Base-by-base conservation (phyloP, 2,113 vertebrate species). In the Eretmochelys imbricata region DNA sequence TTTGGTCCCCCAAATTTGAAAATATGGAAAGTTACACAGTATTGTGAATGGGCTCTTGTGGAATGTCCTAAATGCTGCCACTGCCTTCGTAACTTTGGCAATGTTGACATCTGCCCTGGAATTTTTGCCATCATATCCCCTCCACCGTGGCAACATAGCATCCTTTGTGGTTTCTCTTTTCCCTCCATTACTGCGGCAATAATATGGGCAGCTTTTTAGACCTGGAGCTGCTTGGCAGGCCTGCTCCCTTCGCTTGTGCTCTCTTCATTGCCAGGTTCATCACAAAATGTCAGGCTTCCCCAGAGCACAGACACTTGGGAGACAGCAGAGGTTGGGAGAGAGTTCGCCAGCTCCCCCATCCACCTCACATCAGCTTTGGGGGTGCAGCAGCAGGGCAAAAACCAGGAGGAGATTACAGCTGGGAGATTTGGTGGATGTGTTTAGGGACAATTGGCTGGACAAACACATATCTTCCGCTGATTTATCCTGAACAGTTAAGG, bases 141-240 rank as follows among this genome's bases (percentile, higher is more conserved):
- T 29, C 17, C 59, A 51, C 5, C 22, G 25, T 88, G 93, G 80
- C 84, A 81, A 3, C 59, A 57, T 94, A 76, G 3, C 89, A 85
- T 85, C 51, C 62, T 94, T 49, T 72, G 48, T 75, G 49, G 22
- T 49, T 89, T 82, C n/a, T 84, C 95, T 3, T 94, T 93, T 89
- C 93, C 27, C 5, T 80, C 2, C 20, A 24, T 87, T 82, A 65
- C 46, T 9, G 1, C 59, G 83, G 80, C 35, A 88, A 31, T 84
- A 85, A 13, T 62, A 20, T 17, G 29, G 82, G 65, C 80, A 94
- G 3, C 20, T 94, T 95, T 89, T n/a, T 49, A 53, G 88, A 0
- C 54, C 12, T 82, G 29, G 87, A 82, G n/a, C 62, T 69, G 55
- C 10, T 57, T 59, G 0, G 1, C 86, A 59, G 17, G 31, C 72